These are phyloP conservation scores for Whitmania pigra DNA, from an alignment of 1,140 invertebrate genomes.

Conservation along the genomic window DNA sequence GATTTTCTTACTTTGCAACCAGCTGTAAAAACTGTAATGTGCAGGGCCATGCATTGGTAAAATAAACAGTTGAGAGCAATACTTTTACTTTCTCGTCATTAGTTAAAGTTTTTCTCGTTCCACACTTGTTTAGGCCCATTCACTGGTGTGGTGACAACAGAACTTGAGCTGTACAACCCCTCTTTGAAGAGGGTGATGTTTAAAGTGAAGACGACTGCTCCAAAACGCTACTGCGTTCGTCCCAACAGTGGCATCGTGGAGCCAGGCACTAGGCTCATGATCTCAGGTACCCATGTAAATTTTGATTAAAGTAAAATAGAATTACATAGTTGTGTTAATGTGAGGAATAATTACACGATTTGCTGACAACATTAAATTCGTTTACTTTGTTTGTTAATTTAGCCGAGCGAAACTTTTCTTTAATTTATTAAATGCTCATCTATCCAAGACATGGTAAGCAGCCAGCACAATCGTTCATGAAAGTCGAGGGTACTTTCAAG, in stretches of 20 bases:
- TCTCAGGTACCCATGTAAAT: slow-evolving; percentile 58
- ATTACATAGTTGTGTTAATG: no score
- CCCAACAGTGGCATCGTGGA: slow-evolving; percentile 86
- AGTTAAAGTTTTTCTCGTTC: background rate
- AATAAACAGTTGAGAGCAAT: background rate
- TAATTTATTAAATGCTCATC: no score
- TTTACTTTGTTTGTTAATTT: no score
- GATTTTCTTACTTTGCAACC: background rate
- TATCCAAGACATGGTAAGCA: no score
- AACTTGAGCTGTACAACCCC: slow-evolving; percentile 79
- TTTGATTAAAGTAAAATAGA: background rate
- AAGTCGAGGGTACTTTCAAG: no score
- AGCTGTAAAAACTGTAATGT: background rate
- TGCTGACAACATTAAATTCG: no score
- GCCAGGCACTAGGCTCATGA: slow-evolving; percentile 59
- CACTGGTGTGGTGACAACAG: slow-evolving; percentile 71
- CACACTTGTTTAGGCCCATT: slow-evolving; percentile 68
- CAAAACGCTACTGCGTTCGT: slow-evolving; percentile 95
- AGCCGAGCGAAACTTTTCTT: no score
- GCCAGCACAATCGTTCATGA: no score
- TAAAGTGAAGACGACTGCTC: slow-evolving; percentile 99
- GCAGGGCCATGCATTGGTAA: background rate
- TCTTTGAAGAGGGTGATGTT: slow-evolving; percentile 74
- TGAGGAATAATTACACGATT: no score
- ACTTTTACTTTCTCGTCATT: background rate